Evolutionary conservation across 2,113 vertebrate genomes (phyloP).

Genomic region (Lethenteron reissneri): DNA sequence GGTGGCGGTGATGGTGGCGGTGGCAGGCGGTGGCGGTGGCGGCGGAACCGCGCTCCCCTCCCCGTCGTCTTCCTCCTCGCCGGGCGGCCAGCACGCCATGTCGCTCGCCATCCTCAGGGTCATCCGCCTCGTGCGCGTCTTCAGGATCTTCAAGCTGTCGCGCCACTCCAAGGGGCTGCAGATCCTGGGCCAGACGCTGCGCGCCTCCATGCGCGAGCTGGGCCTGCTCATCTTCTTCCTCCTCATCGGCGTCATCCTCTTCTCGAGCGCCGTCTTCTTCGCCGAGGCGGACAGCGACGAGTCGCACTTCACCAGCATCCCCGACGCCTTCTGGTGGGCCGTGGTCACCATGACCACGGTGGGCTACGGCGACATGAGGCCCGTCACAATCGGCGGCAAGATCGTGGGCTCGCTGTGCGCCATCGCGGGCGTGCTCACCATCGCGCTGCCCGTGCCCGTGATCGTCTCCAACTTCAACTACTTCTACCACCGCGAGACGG

Average conservation of each 20-base stretch:
- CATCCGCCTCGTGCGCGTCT: conserved; percentile 48
- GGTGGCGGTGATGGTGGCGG: too few species aligned
- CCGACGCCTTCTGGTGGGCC: conserved; percentile 74
- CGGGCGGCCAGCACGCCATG: conserved; percentile 31
- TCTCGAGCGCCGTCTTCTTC: conserved; percentile 65
- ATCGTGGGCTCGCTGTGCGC: conserved; percentile 72
- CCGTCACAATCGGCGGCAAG: conserved; percentile 53
- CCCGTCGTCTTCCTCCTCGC: too few species aligned
- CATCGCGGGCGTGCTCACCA: conserved; percentile 67
- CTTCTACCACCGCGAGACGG: conserved; percentile 58
- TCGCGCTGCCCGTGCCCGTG: conserved; percentile 63
- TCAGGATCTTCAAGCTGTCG: conserved; percentile 31
- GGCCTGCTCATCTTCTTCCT: conserved; percentile 80
- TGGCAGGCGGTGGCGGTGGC: too few species aligned
- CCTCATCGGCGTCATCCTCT: conserved; percentile 69
- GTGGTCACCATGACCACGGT: conserved; percentile 81
- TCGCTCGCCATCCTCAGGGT: conserved; percentile 55
- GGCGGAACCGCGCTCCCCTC: too few species aligned
- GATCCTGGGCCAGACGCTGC: conserved; percentile 65
- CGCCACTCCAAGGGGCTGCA: conserved; percentile 67
- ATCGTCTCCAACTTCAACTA: conserved; percentile 87
- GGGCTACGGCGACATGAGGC: conserved; percentile 73
- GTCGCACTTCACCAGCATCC: conserved; percentile 63
- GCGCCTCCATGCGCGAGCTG: conserved; percentile 59
- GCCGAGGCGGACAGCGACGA: conserved; percentile 42